Evolutionary conservation across 2,797 vertebrate genomes (phyloP).

Genomic region (Channallabes apus): DNA sequence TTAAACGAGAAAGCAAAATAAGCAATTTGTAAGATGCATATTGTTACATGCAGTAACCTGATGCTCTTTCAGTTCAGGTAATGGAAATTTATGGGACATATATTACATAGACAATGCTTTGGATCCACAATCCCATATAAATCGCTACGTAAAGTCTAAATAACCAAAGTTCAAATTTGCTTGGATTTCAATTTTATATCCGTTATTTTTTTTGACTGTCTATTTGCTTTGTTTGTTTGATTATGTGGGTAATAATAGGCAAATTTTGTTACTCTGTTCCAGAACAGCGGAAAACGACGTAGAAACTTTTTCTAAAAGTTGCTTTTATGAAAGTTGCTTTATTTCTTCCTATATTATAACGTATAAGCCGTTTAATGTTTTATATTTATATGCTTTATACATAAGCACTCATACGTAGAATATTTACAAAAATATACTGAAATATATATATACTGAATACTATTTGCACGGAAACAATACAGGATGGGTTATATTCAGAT

Average conservation of each 20-base stretch:
- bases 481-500: neutral
- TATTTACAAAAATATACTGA: too few species aligned
- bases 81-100: neutral
- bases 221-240: neutral
- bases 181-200: neutral
- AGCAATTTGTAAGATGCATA: neutral
- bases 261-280: neutral
- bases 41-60: too few species aligned
- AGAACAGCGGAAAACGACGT: neutral
- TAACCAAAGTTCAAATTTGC: neutral
- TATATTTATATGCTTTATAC: too few species aligned
- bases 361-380: neutral
- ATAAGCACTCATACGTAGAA: too few species aligned
- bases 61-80: neutral
- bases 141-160: neutral
- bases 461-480: neutral
- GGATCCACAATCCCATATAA: neutral
- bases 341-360: neutral
- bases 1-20: neutral
- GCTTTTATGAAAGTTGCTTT: neutral
- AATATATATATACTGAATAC: neutral
- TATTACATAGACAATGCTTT: neutral
- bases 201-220: neutral
- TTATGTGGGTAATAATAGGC: neutral
- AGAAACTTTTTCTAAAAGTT: neutral